Evolutionary conservation across 2,113 vertebrate genomes (phyloP).

Genomic region (Ptyas mucosa): DNA sequence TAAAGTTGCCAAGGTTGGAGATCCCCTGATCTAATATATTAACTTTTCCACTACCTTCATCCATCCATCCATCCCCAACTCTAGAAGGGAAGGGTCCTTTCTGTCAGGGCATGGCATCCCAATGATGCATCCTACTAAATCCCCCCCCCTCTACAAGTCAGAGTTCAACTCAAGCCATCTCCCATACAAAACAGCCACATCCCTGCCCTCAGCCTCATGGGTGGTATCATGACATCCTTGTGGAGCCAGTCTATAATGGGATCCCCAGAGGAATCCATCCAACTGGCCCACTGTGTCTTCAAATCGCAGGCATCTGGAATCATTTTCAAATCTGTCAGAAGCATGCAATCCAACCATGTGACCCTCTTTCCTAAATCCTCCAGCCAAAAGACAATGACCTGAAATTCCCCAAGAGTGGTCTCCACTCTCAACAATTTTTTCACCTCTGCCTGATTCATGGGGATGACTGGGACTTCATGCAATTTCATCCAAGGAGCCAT

Average conservation of each 20-base stretch:
- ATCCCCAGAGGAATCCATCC: neutral
- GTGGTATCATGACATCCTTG: neutral
- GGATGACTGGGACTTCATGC: neutral
- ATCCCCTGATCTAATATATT: neutral
- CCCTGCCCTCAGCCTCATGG: neutral
- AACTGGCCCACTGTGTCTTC: neutral
- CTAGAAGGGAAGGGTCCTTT: neutral
- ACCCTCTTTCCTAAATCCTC: neutral
- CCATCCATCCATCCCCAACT: neutral
- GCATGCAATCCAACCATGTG: neutral
- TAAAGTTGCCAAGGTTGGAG: too few species aligned
- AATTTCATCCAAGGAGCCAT: neutral
- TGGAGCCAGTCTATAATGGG: neutral
- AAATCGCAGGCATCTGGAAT: neutral
- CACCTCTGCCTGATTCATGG: neutral
- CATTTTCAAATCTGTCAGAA: neutral
- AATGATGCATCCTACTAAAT: too few species aligned
- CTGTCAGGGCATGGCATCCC: neutral
- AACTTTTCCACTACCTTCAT: neutral
- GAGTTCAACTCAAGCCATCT: neutral
- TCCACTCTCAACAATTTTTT: neutral
- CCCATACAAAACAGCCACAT: neutral
- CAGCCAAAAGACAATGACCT: neutral
- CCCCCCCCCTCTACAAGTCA: too few species aligned
- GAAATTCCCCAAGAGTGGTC: neutral